These are phyloP conservation scores for Myanophis thanlyinensis DNA, from an alignment of 2,113 vertebrate genomes.

Conservation along the genomic window DNA sequence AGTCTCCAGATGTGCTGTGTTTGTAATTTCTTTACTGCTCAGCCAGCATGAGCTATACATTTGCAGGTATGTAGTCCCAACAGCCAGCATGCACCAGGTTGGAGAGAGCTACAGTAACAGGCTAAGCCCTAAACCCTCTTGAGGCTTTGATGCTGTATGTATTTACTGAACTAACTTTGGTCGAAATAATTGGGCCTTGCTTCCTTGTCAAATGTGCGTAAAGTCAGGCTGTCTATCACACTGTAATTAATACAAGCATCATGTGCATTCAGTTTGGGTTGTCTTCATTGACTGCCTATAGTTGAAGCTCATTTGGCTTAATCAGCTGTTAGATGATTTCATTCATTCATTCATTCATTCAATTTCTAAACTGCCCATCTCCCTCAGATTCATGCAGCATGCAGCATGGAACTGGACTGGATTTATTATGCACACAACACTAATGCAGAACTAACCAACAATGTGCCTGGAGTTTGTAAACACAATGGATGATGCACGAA, in stretches of 20 bases:
- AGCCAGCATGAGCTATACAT: background rate
- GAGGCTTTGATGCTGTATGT: background rate
- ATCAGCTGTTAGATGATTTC: background rate
- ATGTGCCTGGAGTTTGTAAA: constrained; percentile 5
- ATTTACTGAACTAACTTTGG: background rate
- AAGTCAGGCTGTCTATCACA: background rate
- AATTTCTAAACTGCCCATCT: background rate
- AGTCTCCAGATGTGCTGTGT: background rate
- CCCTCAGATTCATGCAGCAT: background rate
- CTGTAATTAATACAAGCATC: background rate
- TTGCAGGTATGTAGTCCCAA: background rate
- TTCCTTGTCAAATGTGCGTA: background rate
- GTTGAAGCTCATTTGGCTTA: background rate
- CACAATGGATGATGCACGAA: constrained; percentile 7
- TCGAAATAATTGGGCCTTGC: background rate
- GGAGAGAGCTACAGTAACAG: background rate
- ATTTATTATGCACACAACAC: constrained; percentile 17
- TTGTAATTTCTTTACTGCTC: background rate
- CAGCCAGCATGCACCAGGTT: background rate
- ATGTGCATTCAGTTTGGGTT: background rate
- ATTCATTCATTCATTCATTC: background rate
- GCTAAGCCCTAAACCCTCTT: no score
- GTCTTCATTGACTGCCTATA: background rate
- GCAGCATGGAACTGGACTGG: background rate
- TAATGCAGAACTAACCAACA: constrained; percentile 20